Conservation (phyloP, 2,113 vertebrate species). For the Ptyas mucosa region DNA sequence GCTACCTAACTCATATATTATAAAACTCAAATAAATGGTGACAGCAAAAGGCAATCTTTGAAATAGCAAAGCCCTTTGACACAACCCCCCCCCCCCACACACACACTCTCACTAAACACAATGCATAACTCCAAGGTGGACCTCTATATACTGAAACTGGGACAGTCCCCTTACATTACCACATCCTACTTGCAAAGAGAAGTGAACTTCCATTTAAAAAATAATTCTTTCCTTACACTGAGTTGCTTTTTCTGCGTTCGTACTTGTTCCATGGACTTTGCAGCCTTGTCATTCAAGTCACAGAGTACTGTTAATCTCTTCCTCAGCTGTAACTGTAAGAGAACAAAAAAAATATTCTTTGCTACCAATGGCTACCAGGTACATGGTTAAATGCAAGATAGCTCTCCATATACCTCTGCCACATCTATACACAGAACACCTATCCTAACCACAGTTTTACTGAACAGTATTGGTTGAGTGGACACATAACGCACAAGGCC, state of each 20-base stretch:
- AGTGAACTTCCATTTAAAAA: neutral
- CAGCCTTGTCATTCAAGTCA: slow-evolving; percentile 68
- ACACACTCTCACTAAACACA: neutral
- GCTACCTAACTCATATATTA: neutral
- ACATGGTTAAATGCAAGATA: neutral
- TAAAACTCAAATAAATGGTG: neutral
- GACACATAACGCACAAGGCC: neutral
- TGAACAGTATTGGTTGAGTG: neutral
- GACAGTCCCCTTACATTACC: too few species aligned
- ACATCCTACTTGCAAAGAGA: too few species aligned
- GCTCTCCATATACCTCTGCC: neutral
- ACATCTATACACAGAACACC: neutral
- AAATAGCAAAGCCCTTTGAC: neutral
- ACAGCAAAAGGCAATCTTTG: neutral
- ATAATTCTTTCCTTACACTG: slow-evolving; percentile 65
- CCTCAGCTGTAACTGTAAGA: slow-evolving; percentile 69
- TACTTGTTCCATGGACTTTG: slow-evolving; percentile 64
- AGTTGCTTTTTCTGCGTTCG: slow-evolving; percentile 58
- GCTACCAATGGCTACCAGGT: neutral
- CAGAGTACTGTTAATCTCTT: slow-evolving; percentile 67
- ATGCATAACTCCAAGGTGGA: neutral
- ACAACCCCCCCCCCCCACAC: neutral
- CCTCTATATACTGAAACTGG: neutral
- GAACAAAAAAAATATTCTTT: slow-evolving; percentile 14
- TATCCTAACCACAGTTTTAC: neutral